Percentiles rank a stretch among this genome's conserved stretches.
Conservation (phyloP, 2,797 vertebrate genomes). For the Fratercula arctica region DNA sequence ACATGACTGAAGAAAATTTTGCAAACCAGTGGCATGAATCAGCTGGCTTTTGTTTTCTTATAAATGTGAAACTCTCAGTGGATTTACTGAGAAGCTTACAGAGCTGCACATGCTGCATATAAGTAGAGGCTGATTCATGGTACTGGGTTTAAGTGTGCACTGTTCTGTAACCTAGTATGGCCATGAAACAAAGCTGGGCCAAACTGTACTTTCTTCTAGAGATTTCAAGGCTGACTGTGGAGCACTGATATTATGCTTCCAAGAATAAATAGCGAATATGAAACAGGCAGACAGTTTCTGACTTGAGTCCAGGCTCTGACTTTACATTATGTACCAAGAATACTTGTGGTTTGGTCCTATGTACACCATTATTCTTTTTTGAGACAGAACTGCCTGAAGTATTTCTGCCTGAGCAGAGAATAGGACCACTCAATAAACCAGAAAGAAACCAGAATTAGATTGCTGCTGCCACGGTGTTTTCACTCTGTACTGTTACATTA, state of each 20-base stretch:
- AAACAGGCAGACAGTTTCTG: background rate
- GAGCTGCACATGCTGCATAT: background rate
- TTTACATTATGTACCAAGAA: background rate
- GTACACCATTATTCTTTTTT: background rate
- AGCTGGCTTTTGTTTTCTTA: background rate
- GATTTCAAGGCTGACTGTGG: background rate
- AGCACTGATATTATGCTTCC: background rate
- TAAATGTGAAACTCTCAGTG: background rate
- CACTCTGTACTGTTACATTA: background rate
- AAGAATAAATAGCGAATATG: background rate
- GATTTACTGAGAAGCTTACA: background rate
- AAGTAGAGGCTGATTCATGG: background rate
- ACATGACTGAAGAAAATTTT: background rate
- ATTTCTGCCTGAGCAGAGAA: background rate
- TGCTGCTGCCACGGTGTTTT: background rate
- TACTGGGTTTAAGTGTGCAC: background rate
- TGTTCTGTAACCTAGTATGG: background rate
- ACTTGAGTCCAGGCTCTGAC: background rate
- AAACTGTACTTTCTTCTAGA: background rate
- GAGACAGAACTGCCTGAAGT: background rate
- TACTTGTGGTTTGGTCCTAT: background rate
- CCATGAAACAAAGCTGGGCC: background rate
- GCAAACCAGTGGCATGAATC: background rate
- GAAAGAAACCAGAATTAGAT: background rate
- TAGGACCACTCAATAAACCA: background rate